Evolutionary conservation across 2,797 vertebrate genomes (phyloP).

Genomic region (Carapus acus): DNA sequence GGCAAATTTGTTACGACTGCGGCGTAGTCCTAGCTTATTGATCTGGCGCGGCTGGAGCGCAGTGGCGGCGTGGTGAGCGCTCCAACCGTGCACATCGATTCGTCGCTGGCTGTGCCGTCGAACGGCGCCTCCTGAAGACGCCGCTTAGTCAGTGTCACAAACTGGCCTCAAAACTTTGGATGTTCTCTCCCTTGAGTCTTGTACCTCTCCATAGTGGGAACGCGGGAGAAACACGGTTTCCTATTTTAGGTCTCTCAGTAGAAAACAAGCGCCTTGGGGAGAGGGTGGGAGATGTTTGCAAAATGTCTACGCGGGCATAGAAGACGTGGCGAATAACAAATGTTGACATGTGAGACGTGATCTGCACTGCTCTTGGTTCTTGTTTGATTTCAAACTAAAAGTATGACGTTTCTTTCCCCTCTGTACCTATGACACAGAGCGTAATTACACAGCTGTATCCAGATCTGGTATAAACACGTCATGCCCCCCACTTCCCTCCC

Average conservation of each 20-base stretch:
- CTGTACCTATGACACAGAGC: constrained; percentile 6
- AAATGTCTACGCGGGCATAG: constrained; percentile 25
- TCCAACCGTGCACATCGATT: constrained; percentile 37
- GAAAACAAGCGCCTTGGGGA: constrained; percentile 10
- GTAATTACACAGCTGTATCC: constrained; percentile 10
- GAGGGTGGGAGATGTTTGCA: constrained; percentile 2
- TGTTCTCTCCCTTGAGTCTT: neutral
- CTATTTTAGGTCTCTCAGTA: constrained; percentile 13
- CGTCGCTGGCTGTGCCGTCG: constrained; percentile 39
- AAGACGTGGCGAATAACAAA: constrained; percentile 2
- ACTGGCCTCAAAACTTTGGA: constrained; percentile 32
- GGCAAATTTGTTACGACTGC: constrained; percentile 34
- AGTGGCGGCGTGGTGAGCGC: constrained; percentile 19
- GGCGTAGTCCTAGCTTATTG: constrained; percentile 18
- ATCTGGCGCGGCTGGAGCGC: constrained; percentile 19
- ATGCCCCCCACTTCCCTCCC: too few relatives aligned
- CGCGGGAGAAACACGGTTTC: constrained; percentile 8
- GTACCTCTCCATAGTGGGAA: neutral
- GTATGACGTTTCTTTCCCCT: neutral
- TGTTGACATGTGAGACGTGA: neutral
- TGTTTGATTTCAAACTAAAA: constrained; percentile 8
- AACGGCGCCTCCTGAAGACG: constrained; percentile 24
- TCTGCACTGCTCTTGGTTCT: neutral
- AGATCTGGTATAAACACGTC: constrained; percentile 16
- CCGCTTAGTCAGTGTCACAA: constrained; percentile 26